These are phyloP conservation scores for Protonibea diacanthus DNA, from an alignment of 2,797 vertebrate species.

Conservation along the genomic window DNA sequence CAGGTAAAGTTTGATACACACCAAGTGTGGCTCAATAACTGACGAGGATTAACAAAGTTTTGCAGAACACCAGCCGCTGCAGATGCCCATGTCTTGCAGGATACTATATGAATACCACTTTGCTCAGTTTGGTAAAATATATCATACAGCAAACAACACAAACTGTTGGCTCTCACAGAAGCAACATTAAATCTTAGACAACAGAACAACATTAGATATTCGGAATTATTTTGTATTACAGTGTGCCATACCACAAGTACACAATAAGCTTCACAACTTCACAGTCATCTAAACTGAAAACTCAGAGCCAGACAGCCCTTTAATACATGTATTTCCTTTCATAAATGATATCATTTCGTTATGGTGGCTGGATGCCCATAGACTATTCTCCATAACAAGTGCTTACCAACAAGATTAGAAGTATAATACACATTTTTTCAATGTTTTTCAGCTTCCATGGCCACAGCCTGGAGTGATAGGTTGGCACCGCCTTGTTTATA, in stretches of 20 bases:
- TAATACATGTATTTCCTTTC: neutral
- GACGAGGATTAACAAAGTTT: neutral
- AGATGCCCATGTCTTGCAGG: too few species aligned
- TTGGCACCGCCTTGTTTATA: constrained; percentile 29
- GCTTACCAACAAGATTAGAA: neutral
- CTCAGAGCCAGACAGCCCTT: neutral
- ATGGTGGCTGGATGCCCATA: neutral
- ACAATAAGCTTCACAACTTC: neutral
- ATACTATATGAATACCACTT: neutral
- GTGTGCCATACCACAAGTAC: neutral
- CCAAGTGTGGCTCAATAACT: neutral
- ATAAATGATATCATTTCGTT: neutral
- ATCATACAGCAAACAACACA: neutral
- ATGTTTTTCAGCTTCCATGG: neutral
- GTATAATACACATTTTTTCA: neutral
- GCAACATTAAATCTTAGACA: neutral
- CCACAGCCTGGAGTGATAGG: neutral
- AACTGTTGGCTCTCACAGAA: neutral
- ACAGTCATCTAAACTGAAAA: neutral
- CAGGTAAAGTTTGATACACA: neutral
- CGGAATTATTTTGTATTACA: neutral
- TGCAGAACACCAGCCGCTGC: neutral
- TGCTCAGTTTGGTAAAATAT: too few species aligned
- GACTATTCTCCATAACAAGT: neutral
- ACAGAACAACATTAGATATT: neutral